phyloP scores from a whole-genome alignment of 2,797 vertebrate genomes.

The Labroides dimidiatus region DNA sequence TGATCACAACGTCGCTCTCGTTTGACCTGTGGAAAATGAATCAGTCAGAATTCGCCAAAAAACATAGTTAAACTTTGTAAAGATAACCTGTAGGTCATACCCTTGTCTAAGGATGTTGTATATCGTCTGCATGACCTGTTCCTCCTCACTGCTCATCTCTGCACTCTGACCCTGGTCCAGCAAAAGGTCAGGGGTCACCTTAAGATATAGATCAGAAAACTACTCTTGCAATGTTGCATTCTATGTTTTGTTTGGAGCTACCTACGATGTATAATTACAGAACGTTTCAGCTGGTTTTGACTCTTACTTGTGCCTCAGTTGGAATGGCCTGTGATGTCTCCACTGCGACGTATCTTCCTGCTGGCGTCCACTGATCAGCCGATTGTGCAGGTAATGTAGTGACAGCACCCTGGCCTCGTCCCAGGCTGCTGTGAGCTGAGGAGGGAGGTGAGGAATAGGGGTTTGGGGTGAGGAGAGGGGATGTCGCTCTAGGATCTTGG shows the following conservation, averaged over 20 bases:
- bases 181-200: conserved; percentile 95
- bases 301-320: conserved; percentile 78
- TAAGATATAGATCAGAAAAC: conserved; percentile 82
- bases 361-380: conserved; percentile 58
- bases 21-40: conserved; percentile 76
- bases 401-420: conserved; percentile 48
- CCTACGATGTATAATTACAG: background rate
- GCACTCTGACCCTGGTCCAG: conserved; percentile 90
- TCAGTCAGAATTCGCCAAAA: background rate
- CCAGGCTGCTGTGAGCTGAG: conserved; percentile 68
- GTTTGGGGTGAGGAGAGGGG: conserved; percentile 58
- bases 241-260: conserved; percentile 24
- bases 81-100: conserved; percentile 71
- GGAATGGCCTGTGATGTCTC: conserved; percentile 38
- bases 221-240: conserved; percentile 61
- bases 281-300: background rate
- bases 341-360: conserved; percentile 36
- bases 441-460: conserved; percentile 64
- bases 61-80: background rate
- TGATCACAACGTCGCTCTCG: conserved; percentile 85
- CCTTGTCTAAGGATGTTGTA: conserved; percentile 91
- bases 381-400: conserved; percentile 43
- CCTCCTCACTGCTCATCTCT: conserved; percentile 83
- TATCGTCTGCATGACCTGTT: conserved; percentile 86
- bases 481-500: conserved; percentile 60